These are phyloP conservation scores for Gallinago nigripennis DNA, from an alignment of 2,797 vertebrate species.

Conservation along the genomic window DNA sequence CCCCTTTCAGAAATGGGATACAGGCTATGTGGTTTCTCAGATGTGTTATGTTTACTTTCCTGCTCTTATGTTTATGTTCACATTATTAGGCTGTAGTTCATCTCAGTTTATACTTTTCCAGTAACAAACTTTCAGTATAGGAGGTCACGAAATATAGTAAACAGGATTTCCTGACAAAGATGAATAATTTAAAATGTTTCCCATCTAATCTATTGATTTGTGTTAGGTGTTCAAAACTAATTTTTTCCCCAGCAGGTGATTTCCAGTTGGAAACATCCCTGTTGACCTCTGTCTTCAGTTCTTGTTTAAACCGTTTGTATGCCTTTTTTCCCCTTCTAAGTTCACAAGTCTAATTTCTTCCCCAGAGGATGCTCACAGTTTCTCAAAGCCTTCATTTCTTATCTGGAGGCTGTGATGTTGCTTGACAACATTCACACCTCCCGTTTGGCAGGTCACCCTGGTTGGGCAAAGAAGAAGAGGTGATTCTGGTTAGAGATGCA, in stretches of 20 bases:
- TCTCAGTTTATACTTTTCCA: background rate
- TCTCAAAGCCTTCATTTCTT: constrained; percentile 68
- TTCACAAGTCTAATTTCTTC: constrained; percentile 74
- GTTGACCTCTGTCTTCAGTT: constrained; percentile 55
- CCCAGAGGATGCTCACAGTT: constrained; percentile 61
- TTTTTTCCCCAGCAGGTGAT: constrained; percentile 70
- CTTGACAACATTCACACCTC: constrained; percentile 40
- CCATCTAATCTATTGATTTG: constrained; percentile 33
- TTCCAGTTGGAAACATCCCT: constrained; percentile 54
- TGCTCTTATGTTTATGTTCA: background rate
- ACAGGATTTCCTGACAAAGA: constrained; percentile 11
- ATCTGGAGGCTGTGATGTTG: constrained; percentile 44
- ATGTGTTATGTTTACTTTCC: background rate
- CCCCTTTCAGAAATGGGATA: background rate
- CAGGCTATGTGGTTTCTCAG: background rate
- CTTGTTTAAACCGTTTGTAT: constrained; percentile 57
- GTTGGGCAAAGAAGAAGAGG: constrained; percentile 22
- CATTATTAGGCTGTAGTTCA: background rate
- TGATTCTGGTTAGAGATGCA: background rate
- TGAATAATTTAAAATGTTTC: constrained; percentile 46
- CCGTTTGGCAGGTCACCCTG: constrained; percentile 32
- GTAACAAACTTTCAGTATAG: background rate
- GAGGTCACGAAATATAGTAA: background rate
- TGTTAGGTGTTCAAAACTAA: constrained; percentile 69
- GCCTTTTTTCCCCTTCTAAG: background rate